Evolutionary conservation across 2,113 vertebrate species (phyloP), one percentile per base, ranked within the genome.

Genomic region (Leiothrix lutea): DNA sequence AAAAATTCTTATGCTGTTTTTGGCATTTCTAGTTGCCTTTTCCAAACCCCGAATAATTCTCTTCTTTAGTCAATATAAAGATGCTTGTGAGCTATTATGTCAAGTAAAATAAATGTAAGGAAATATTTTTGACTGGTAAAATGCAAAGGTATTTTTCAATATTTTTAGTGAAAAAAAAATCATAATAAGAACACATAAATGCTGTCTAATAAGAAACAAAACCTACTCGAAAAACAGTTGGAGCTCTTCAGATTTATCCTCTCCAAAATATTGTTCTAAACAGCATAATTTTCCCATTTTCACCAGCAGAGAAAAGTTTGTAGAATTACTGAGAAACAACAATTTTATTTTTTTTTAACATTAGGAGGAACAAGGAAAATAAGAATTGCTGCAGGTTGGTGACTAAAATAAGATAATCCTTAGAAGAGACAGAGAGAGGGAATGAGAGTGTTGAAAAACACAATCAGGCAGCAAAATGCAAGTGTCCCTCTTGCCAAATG

Each of bases 391-490:
- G 22, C 64, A 90, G 69, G 74, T 77, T 89, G 66, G 28, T 51
- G 50, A 71, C 38, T 67, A 65, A 86, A 95, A 92, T 26, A 54
- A 77, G 62, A 83, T 40, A 67, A 83, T 78, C 67, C 48, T 82
- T 60, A 72, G 20, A 35, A 90, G n/a, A 42, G 40, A 88, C 25
- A 35, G n/a, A 92, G 33, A 74, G 53, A 60, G 35, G 81, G 87
- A 87, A 87, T 9, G 57, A 80, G 42, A 90, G 73, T 47, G 93
- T 66, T 93, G 96, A 96, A 97, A 97, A 94, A 74, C 67, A 64
- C 50, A 85, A 67, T 35, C 85, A 94, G 78, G 51, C 93, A 94
- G 74, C 86, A 92, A 88, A 94, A 88, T 5, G 26, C 71, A 86
- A 95, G 79, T 35, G 86, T 70, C 15, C 40, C 14, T 95, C 87